phyloP scores from a whole-genome alignment of 2,888 invertebrate genomes.

The Drosophila anomalata region DNA sequence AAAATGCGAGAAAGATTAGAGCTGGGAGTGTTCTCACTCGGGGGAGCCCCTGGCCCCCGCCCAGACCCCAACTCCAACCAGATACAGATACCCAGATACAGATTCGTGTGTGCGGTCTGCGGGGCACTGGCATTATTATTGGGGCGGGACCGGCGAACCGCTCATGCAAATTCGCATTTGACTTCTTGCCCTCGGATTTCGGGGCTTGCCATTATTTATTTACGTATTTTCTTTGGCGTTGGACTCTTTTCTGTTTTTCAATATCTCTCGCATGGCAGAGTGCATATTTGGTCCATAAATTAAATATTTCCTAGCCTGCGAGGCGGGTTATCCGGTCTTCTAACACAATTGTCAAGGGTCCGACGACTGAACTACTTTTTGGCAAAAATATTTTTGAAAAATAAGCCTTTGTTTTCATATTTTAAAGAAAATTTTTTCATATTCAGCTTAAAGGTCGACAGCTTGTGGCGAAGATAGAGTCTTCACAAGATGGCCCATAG shows the following conservation, averaged over 20 bases:
- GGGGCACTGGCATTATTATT: slow-evolving; percentile 42
- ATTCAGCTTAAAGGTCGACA: too few relatives aligned
- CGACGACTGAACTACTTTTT: slow-evolving; percentile 30
- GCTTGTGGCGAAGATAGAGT: not conserved
- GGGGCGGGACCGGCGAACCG: slow-evolving; percentile 27
- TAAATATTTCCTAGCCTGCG: slow-evolving; percentile 55
- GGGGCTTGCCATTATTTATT: slow-evolving; percentile 40
- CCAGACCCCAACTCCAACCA: slow-evolving; percentile 20
- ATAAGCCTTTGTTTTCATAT: too few relatives aligned
- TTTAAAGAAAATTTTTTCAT: too few relatives aligned
- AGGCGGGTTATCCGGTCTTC: slow-evolving; percentile 25
- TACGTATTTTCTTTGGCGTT: slow-evolving; percentile 26
- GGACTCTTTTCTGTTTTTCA: slow-evolving; percentile 20
- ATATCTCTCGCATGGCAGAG: slow-evolving; percentile 60
- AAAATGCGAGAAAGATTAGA: slow-evolving; percentile 53
- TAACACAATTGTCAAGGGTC: slow-evolving; percentile 17
- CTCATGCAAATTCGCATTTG: slow-evolving; percentile 62
- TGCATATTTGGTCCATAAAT: slow-evolving; percentile 71
- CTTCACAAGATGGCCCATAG: not conserved
- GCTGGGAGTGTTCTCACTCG: slow-evolving; percentile 19
- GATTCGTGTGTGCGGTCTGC: slow-evolving; percentile 20
- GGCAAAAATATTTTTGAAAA: not conserved
- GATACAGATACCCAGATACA: slow-evolving; percentile 16
- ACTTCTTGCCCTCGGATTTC: slow-evolving; percentile 46
- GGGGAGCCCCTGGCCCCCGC: slow-evolving; percentile 10